These are phyloP conservation scores for Aeoliscus strigatus DNA, from an alignment of 2,797 vertebrate species.

Conservation along the genomic window DNA sequence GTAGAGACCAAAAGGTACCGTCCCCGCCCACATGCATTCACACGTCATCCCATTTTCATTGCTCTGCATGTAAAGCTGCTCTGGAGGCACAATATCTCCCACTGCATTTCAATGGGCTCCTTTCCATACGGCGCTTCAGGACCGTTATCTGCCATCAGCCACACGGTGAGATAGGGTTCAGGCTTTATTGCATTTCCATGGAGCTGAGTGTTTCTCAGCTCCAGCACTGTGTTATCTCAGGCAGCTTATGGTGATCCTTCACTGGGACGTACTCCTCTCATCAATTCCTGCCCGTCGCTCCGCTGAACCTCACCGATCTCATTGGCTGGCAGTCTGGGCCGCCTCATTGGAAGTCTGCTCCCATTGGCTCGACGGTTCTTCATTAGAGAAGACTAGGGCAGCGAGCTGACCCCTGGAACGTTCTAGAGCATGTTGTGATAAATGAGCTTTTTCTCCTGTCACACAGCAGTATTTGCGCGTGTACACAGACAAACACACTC, in stretches of 20 bases:
- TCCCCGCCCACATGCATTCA: conserved; percentile 24
- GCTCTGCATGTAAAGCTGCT: conserved; percentile 19
- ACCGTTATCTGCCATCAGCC: conserved; percentile 49
- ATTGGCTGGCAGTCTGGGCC: conserved; percentile 58
- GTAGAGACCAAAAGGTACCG: conserved; percentile 13
- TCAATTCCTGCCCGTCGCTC: conserved; percentile 65
- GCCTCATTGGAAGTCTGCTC: conserved; percentile 28
- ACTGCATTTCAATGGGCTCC: conserved; percentile 54
- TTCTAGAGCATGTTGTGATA: conserved; percentile 70
- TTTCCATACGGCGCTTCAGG: conserved; percentile 38
- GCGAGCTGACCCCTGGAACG: conserved; percentile 66
- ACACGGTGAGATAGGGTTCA: conserved; percentile 48
- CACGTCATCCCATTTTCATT: conserved; percentile 32
- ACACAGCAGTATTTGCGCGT: conserved; percentile 13
- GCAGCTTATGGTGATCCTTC: conserved; percentile 68
- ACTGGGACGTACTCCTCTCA: conserved; percentile 64
- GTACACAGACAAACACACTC: background rate
- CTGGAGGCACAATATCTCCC: conserved; percentile 30
- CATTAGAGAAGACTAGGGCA: conserved; percentile 67
- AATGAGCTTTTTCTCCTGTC: conserved; percentile 64
- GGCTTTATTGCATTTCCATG: conserved; percentile 67
- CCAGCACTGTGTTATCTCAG: conserved; percentile 55
- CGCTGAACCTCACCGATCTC: conserved; percentile 25
- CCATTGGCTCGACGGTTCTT: conserved; percentile 71
- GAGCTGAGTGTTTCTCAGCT: conserved; percentile 54